Conservation (phyloP, 2,888 invertebrate genomes). For the Metacarcinus magister region DNA sequence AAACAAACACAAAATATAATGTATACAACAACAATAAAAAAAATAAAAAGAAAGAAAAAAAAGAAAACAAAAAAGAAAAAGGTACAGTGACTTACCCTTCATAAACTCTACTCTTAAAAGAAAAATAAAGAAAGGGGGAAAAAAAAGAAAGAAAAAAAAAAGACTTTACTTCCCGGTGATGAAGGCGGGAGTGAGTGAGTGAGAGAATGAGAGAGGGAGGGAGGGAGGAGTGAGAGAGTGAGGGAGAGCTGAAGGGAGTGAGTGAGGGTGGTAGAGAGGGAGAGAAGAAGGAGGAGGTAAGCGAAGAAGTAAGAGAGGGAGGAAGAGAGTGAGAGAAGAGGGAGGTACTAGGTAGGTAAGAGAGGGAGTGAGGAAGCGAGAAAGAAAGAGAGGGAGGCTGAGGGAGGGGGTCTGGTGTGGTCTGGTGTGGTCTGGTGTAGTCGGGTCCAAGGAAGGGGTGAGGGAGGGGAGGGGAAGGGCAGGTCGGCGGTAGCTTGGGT, state of each 20-base stretch:
- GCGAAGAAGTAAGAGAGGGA: too few relatives aligned
- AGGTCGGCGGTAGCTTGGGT: not conserved
- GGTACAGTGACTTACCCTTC: not conserved
- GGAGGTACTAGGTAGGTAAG: too few relatives aligned
- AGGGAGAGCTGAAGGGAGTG: not conserved
- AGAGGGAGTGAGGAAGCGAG: too few relatives aligned
- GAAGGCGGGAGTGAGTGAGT: not conserved
- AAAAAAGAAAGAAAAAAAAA: not conserved
- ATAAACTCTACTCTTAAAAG: slow-evolving; percentile 4
- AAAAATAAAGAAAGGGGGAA: not conserved
- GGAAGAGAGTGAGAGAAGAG: too few relatives aligned
- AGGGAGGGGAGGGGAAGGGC: not conserved
- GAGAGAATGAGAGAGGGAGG: not conserved
- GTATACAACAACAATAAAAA: not conserved
- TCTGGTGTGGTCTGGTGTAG: too few relatives aligned
- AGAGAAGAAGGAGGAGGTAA: too few relatives aligned
- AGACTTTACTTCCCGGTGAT: not conserved
- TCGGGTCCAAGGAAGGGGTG: too few relatives aligned
- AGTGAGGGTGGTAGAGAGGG: not conserved
- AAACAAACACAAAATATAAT: not conserved
- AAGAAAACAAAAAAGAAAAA: not conserved
- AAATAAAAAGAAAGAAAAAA: not conserved
- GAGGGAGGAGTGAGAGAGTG: not conserved
- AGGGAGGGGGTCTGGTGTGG: too few relatives aligned
- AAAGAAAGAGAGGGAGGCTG: not conserved